phyloP scores from a whole-genome alignment of 2,113 vertebrate genomes.

The Oryzias curvinotus region DNA sequence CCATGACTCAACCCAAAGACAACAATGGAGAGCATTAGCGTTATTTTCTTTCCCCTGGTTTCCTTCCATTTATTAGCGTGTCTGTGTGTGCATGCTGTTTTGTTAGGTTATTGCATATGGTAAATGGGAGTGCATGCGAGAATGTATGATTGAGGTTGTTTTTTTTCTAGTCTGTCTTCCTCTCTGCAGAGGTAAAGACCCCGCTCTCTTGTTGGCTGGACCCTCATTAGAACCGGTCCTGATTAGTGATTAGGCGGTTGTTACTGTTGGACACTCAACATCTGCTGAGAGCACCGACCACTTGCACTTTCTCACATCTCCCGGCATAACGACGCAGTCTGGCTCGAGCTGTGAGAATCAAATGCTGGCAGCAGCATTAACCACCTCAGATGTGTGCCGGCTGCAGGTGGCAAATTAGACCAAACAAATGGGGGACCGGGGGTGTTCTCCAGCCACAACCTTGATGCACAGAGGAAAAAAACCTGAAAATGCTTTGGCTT shows the following conservation, averaged over 20 bases:
- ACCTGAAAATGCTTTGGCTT: neutral
- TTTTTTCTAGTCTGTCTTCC: slow-evolving; percentile 23
- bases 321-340: slow-evolving; percentile 17
- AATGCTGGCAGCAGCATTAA: slow-evolving; percentile 35
- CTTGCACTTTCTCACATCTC: slow-evolving; percentile 40
- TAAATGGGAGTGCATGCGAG: slow-evolving; percentile 12
- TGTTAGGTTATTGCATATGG: slow-evolving; percentile 39
- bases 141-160: slow-evolving; percentile 42
- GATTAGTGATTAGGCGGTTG: slow-evolving; percentile 66
- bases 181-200: slow-evolving; percentile 8
- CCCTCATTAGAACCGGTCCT: slow-evolving; percentile 45
- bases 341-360: slow-evolving; percentile 35
- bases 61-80: slow-evolving; percentile 46
- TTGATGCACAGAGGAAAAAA: neutral
- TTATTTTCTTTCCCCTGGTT: slow-evolving; percentile 58
- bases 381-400: slow-evolving; percentile 42
- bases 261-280: slow-evolving; percentile 64
- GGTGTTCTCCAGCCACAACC: slow-evolving; percentile 14
- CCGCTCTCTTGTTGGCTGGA: slow-evolving; percentile 22
- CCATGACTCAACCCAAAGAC: slow-evolving; percentile 66
- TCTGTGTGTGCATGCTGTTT: slow-evolving; percentile 12
- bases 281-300: slow-evolving; percentile 52
- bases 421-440: slow-evolving; percentile 42
- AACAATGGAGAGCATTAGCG: slow-evolving; percentile 60
- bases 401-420: slow-evolving; percentile 64